Percentiles rank a stretch among this genome's conserved stretches.
Evolutionary conservation across 2,113 vertebrate genomes (phyloP).

Genomic region (Murina feae): DNA sequence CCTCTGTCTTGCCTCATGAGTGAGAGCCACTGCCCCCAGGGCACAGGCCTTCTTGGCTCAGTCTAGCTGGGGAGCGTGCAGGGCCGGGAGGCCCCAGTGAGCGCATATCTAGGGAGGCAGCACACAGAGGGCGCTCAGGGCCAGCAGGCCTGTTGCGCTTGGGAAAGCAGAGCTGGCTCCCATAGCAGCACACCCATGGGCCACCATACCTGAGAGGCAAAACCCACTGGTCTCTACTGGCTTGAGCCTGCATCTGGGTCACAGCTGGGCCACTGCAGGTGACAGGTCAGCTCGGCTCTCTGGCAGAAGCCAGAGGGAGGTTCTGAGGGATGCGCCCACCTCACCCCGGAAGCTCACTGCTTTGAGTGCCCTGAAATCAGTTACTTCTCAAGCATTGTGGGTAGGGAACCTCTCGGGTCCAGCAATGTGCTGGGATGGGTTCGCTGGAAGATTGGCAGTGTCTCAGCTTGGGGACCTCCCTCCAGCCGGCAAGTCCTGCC

Average conservation of each 20-base stretch:
- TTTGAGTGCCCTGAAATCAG: background rate
- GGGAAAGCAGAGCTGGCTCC: background rate
- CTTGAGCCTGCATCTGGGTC: background rate
- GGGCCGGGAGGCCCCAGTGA: background rate
- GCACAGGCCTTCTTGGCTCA: background rate
- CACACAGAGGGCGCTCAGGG: background rate
- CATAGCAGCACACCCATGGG: accelerated
- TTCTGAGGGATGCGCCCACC: background rate
- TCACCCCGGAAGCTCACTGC: background rate
- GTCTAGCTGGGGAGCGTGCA: background rate
- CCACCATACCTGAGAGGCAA: background rate
- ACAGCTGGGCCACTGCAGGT: accelerated
- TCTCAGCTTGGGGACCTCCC: background rate
- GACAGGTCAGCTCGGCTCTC: background rate
- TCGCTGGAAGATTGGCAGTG: background rate
- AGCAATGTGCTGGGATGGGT: background rate
- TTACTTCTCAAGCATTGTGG: background rate
- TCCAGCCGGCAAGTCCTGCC: background rate
- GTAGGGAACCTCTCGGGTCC: background rate
- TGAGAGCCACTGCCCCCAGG: background rate
- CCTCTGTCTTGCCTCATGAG: background rate
- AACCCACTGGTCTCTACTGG: background rate
- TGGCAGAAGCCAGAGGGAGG: too few relatives aligned
- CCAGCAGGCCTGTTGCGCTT: too few relatives aligned
- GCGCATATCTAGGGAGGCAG: background rate